phyloP scores from a whole-genome alignment of 2,797 vertebrate species.

The Malurus leucopterus region DNA sequence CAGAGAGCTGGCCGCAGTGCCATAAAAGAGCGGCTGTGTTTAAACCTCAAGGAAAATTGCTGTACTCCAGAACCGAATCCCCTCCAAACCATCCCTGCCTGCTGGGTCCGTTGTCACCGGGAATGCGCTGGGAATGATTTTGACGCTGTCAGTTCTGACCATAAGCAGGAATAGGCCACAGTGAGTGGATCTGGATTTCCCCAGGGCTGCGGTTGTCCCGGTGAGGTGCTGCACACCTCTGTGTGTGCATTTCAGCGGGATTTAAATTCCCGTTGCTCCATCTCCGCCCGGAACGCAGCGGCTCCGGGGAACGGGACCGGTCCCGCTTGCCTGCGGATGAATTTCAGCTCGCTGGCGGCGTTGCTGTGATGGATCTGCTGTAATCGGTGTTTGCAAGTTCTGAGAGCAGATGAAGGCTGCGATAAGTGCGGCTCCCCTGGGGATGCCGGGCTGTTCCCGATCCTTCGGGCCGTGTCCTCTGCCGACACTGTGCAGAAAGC shows the following conservation, averaged over 20 bases:
- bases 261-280: background rate
- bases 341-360: background rate
- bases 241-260: background rate
- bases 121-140: background rate
- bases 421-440: background rate
- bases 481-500: background rate
- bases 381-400: background rate
- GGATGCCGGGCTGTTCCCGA: background rate
- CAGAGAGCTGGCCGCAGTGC: background rate
- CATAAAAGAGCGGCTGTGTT: accelerated
- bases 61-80: accelerated
- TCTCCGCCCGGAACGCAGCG: background rate
- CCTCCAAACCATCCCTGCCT: no score
- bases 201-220: background rate
- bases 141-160: background rate
- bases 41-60: background rate
- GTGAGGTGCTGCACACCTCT: accelerated
- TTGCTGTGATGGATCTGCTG: background rate
- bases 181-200: accelerated
- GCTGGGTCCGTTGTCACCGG: accelerated
- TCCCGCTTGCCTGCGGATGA: background rate
- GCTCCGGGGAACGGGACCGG: background rate
- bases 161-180: accelerated
- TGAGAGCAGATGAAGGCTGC: background rate
- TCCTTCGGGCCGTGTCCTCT: background rate